phyloP scores from a whole-genome alignment of 2,113 vertebrate genomes.

The Megatriorchis doriae region DNA sequence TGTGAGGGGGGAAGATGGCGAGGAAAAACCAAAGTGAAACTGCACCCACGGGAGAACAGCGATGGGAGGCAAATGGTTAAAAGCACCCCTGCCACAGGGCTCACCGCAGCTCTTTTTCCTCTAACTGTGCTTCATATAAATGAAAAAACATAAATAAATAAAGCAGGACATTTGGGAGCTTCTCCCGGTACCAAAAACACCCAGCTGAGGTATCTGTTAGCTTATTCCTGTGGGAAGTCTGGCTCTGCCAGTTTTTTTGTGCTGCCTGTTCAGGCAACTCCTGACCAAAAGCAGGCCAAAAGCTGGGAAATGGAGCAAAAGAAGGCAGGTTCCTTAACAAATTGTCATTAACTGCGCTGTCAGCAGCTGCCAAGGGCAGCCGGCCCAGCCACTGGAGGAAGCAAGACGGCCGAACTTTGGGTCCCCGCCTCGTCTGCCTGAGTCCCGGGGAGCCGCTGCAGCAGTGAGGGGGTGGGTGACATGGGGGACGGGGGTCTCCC shows the following conservation, averaged over 20 bases:
- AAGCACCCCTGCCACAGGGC: not conserved
- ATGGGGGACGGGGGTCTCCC: rapidly evolving
- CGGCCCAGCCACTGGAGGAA: not conserved
- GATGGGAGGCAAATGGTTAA: not conserved
- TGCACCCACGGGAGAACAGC: not conserved
- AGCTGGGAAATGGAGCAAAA: not conserved
- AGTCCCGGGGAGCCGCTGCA: rapidly evolving
- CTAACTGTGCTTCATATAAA: not conserved
- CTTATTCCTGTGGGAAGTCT: not conserved
- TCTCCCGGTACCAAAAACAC: not conserved
- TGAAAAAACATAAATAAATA: not conserved
- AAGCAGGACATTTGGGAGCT: not conserved
- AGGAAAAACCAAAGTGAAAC: not conserved
- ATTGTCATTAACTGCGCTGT: not conserved
- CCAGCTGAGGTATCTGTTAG: not conserved
- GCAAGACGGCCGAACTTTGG: rapidly evolving
- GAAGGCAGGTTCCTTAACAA: not conserved
- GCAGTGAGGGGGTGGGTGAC: not conserved
- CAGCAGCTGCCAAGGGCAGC: not conserved
- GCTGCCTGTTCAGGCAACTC: not conserved
- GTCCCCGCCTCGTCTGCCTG: rapidly evolving
- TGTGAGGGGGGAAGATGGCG: rapidly evolving
- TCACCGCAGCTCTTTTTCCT: not conserved
- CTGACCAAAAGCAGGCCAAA: not conserved
- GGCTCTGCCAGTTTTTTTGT: not conserved